Evolutionary conservation across 2,797 vertebrate species (phyloP), one percentile per base, ranked within the genome.

Genomic region (Jordanella pulchra): DNA sequence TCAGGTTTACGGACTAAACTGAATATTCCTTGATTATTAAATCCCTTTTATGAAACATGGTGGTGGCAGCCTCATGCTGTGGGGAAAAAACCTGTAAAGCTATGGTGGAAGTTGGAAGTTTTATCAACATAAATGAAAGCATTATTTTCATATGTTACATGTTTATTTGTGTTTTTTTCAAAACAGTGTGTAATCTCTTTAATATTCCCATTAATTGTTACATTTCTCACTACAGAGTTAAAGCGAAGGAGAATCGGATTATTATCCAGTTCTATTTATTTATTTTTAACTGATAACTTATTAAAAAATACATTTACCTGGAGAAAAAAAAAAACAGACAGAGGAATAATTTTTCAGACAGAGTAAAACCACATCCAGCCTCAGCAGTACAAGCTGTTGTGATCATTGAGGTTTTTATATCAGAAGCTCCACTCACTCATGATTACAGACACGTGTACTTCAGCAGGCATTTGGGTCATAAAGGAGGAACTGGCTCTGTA

Each of bases 341-440:
- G 25, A 56, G 23, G n/a, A 27, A 53, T 18, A 45, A 42, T 39
- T 53, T 28, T 23, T 23, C 30, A 61, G 53, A 54, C 71, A 17
- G 5, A 63, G 11, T 1, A 18, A 68, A 77, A 75, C 77, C 77
- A 66, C 60, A 68, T 42, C 28, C 18, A 10, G 35, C 7, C 10
- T 21, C 28, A 25, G 47, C 4, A 23, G 67, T 58, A 56, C 48
- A 67, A 30, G 10, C 47, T 65, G 42, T 61, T 10, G 28, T 65
- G 39, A 25, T 45, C 4, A 48, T 39, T 39, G 48, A 21, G 64
- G 61, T 11, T 67, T 44, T 15, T 54, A 66, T 58, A 76, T 77
- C 53, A 45, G 71, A 69, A 77, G 80, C 69, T 56, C 44, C 21
- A 1, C 53, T 61, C 56, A n/a, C 84, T 81, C 66, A 77, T 85